Base-by-base conservation (phyloP, 2,888 invertebrate genomes). In the Tinea trinotella region DNA sequence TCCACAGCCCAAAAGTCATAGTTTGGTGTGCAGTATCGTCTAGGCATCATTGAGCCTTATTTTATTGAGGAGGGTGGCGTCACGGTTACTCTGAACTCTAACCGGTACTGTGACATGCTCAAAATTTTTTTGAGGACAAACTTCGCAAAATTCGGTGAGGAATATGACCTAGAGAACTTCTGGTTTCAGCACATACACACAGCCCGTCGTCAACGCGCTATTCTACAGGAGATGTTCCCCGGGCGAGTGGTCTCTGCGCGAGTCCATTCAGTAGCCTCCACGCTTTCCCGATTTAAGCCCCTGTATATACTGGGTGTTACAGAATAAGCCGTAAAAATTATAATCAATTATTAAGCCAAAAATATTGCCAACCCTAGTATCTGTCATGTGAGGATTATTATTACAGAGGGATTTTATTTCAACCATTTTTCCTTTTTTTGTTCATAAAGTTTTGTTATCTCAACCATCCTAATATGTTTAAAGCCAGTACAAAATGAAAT, bases 201-300 rank as follows among this genome's bases (percentile, higher is more conserved):
- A 10, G 44, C 15, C 4, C 44, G 6, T 7, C 35, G 4, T 4
- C n/a, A 12, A 35, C 35, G 35, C 3, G 35, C 35, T 35, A 35
- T 35, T 35, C 35, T n/a, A 4, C 35, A 35, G 35, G 35, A 35
- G 35, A 35, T 35, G 35, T 35, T 35, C 35, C 35, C 35, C n/a
- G 35, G 35, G 35, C 35, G 12, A n/a, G 35, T 35, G 35, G 10
- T 35, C 35, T 35, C 35, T 35, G 35, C 35, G 10, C n/a, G 35
- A n/a, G 10, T 35, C 22, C 22, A 22, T 22, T n/a, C n/a, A n/a
- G 35, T 4, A n/a, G n/a, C 35, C 35, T 12, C 35, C 35, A 12
- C 35, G 35, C 35, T 35, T n/a, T 35, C 12, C 35, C 35, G 35
- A n/a, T 35, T 35, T 35, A 12, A 10, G 35, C 35, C 35, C 35